A percentile compares a stretch with the other conserved stretches of the same genome.
Conservation (phyloP, 2,113 vertebrate species). For the Oncorhynchus tshawytscha region DNA sequence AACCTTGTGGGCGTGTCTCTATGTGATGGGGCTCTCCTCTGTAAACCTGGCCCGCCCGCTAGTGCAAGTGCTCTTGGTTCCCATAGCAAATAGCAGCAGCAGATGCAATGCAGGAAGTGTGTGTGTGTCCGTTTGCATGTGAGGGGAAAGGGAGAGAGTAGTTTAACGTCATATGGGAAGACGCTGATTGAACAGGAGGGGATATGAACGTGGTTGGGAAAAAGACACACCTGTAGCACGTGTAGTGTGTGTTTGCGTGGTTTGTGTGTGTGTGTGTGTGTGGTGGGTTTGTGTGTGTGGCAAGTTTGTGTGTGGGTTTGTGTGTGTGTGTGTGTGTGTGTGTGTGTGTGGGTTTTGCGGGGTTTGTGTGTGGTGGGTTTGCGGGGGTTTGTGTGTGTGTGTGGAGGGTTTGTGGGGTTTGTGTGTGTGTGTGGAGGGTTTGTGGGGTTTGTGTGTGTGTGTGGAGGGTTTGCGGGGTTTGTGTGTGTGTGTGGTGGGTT, state of each 20-base stretch:
- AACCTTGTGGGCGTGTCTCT: neutral
- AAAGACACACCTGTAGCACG: constrained; percentile 50
- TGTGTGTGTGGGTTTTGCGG: neutral
- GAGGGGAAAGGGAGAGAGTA: constrained; percentile 48
- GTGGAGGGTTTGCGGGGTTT: too few species aligned
- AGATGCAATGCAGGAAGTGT: constrained; percentile 70
- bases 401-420: neutral
- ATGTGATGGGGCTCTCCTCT: constrained; percentile 48
- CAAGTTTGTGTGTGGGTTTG: neutral
- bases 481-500: constrained; percentile 17
- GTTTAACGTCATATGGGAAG: constrained; percentile 66
- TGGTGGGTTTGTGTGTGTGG: constrained; percentile 16
- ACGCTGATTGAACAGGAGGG: constrained; percentile 41
- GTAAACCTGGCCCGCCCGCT: constrained; percentile 68
- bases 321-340: constrained; percentile 15
- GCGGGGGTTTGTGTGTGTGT: neutral
- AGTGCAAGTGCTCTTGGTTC: constrained; percentile 76
- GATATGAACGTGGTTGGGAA: constrained; percentile 35
- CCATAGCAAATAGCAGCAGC: constrained; percentile 78
- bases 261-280: constrained; percentile 14
- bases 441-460: constrained; percentile 14
- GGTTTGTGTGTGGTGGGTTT: too few species aligned
- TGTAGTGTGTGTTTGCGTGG: constrained; percentile 13
- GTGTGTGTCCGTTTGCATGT: constrained; percentile 21
- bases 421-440: neutral